Evolutionary conservation across 2,797 vertebrate species (phyloP), one percentile per base, ranked within the genome.

Genomic region (Sparidentex hasta): DNA sequence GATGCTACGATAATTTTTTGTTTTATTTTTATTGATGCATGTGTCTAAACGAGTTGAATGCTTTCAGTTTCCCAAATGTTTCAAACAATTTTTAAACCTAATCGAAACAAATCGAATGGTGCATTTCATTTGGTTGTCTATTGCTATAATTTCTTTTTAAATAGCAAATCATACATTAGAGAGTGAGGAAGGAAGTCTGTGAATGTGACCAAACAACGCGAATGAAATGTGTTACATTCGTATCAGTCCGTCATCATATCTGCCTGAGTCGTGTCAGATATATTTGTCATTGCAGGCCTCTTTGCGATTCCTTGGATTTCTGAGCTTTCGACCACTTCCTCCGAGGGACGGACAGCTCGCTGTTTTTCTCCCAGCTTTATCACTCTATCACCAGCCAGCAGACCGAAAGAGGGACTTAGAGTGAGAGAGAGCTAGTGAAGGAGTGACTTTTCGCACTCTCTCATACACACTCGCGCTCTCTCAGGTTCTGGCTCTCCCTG

Each of bases 301-400:
- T 65, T 74, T 88, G 13, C 7, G 66, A 20, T 0, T 58, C 33
- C 63, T 20, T 72, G 48, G 58, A 48, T 75, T 89, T 78, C 12
- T n/a, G 73, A 65, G 69, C 76, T 57, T 55, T 69, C 78, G 86
- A 88, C 73, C 7, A 71, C 94, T 96, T 97, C 96, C 95, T 96
- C 93, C 88, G 74, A 93, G 95, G 91, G 90, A 86, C 65, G 95
- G 95, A 94, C 92, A 82, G 93, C 89, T 92, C 65, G 4, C 84
- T 88, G 94, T 94, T 95, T 96, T 94, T 91, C 93, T 93, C 76
- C 88, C 67, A 5, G 85, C 72, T 86, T 85, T 92, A 88, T 92
- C 93, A 91, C 90, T 94, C 95, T 95, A 96, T 96, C 96, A 82
- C 85, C 83, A 85, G 89, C 89, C 93, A 93, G 93, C 95, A 94